A percentile compares a stretch with the other conserved stretches of the same genome.
Evolutionary conservation across 2,113 vertebrate genomes (phyloP).

Genomic region (Eulemur macaco): DNA sequence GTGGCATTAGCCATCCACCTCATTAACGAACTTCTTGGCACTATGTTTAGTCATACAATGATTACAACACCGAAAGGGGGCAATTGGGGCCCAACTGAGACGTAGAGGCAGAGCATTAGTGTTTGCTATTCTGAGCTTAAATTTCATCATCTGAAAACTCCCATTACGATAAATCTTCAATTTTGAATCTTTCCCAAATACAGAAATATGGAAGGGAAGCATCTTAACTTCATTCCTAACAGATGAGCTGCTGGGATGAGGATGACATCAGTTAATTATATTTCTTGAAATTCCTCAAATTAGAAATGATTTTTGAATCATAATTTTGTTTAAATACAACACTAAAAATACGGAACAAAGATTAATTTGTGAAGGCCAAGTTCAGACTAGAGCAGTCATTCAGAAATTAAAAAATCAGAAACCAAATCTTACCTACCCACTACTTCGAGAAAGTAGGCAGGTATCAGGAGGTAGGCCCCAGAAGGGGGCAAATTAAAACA

Average conservation of each 20-base stretch:
- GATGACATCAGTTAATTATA: slow-evolving; percentile 43
- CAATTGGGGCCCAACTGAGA: slow-evolving; percentile 1
- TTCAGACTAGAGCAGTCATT: slow-evolving; percentile 71
- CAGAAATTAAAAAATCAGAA: slow-evolving; percentile 55
- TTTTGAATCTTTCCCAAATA: background rate
- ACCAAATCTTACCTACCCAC: slow-evolving; percentile 44
- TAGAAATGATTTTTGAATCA: slow-evolving; percentile 6
- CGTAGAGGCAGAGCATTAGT: background rate
- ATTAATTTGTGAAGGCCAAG: slow-evolving; percentile 3
- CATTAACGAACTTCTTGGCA: background rate
- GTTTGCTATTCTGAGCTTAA: background rate
- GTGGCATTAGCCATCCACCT: background rate
- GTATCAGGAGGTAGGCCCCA: slow-evolving; percentile 41
- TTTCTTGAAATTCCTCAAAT: slow-evolving; percentile 24
- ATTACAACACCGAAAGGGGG: background rate
- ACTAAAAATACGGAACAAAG: slow-evolving; percentile 17
- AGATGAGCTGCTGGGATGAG: slow-evolving; percentile 62
- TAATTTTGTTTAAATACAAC: slow-evolving; percentile 29
- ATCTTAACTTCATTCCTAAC: slow-evolving; percentile 30
- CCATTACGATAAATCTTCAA: background rate
- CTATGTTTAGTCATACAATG: background rate
- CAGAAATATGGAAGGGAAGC: background rate
- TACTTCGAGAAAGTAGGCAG: slow-evolving; percentile 52
- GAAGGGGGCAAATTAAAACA: slow-evolving; percentile 35
- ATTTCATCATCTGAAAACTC: background rate